Evolutionary conservation across 2,888 invertebrate species (phyloP).

Genomic region (Drosophila austrosaltans): DNA sequence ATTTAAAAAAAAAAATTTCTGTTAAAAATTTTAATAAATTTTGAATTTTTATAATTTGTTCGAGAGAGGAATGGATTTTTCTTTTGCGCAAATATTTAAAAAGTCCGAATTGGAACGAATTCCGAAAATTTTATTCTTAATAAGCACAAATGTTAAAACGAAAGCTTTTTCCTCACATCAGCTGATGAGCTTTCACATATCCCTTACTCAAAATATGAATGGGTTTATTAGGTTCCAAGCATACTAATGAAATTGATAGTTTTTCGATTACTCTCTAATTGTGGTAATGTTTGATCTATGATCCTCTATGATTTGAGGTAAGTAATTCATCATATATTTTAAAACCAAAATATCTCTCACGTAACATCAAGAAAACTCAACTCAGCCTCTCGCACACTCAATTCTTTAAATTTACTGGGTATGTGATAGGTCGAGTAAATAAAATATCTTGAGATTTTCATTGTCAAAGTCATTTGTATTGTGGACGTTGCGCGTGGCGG

Average conservation of each 20-base stretch:
- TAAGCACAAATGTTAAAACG: neutral
- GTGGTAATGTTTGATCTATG: too few relatives aligned
- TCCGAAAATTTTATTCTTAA: constrained; percentile 1
- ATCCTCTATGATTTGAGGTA: too few relatives aligned
- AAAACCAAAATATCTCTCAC: too few relatives aligned
- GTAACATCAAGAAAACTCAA: too few relatives aligned
- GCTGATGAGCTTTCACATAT: constrained; percentile 4
- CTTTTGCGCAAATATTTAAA: neutral
- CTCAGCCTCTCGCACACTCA: too few relatives aligned
- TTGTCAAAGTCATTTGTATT: constrained; percentile 4
- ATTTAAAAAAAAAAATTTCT: too few relatives aligned
- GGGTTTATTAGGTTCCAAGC: neutral
- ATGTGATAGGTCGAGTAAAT: neutral
- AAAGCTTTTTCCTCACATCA: neutral
- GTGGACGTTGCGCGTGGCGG: neutral
- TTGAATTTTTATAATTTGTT: too few relatives aligned
- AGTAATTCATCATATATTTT: too few relatives aligned
- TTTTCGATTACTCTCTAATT: neutral
- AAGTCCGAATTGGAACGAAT: constrained; percentile 4
- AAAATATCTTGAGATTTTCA: neutral
- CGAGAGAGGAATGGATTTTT: too few relatives aligned
- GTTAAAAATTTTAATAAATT: too few relatives aligned
- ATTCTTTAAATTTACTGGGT: neutral
- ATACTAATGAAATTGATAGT: neutral
- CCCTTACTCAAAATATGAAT: neutral